Conservation (phyloP, 2,797 vertebrate genomes). For the Dallia pectoralis region DNA sequence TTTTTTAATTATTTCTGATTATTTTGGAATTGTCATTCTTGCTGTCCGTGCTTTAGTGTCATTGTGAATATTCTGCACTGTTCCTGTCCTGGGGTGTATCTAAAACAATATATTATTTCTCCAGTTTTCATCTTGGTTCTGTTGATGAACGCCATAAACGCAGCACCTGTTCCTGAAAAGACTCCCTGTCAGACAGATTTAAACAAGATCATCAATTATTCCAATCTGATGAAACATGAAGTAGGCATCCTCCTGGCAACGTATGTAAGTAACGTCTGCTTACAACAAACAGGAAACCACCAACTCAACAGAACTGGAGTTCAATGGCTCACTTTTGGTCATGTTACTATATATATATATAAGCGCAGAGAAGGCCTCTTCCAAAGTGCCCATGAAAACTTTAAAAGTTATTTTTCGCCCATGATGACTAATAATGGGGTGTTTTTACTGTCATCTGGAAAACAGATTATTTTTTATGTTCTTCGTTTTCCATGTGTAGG, state of each 20-base stretch:
- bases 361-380: too few species aligned
- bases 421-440: too few species aligned
- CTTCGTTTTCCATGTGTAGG: too few species aligned
- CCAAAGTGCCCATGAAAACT: too few species aligned
- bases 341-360: too few species aligned
- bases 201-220: rapidly evolving
- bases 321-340: too few species aligned
- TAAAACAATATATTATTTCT: not conserved
- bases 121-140: conserved; percentile 41
- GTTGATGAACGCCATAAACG: not conserved
- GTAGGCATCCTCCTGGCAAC: rapidly evolving
- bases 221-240: rapidly evolving
- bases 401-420: too few species aligned
- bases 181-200: rapidly evolving
- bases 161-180: rapidly evolving
- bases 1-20: too few species aligned
- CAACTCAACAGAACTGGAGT: too few species aligned
- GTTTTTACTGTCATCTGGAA: too few species aligned
- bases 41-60: not conserved
- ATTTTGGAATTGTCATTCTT: not conserved
- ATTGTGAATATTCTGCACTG: not conserved
- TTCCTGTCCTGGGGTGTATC: not conserved
- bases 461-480: too few species aligned
- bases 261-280: conserved; percentile 47
- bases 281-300: too few species aligned